Conservation (phyloP, 2,113 vertebrate species). For the Synchiropus splendidus region DNA sequence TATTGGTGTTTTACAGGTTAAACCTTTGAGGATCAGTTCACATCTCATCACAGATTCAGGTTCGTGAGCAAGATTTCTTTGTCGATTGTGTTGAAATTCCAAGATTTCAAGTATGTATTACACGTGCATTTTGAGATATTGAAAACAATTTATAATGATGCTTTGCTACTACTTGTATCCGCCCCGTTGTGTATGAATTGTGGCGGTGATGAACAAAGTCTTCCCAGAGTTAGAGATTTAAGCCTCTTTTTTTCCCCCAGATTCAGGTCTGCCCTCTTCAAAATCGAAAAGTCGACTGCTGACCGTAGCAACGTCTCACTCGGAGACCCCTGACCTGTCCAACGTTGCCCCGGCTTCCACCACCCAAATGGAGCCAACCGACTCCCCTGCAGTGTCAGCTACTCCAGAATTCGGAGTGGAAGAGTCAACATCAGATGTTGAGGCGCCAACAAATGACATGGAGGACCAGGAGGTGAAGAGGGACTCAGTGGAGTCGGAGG, state of each 20-base stretch:
- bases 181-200: too few relatives aligned
- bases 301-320: too few relatives aligned
- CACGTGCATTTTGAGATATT: too few relatives aligned
- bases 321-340: too few relatives aligned
- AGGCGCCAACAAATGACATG: constrained; percentile 6
- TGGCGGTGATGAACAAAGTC: too few relatives aligned
- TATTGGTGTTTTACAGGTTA: constrained; percentile 55
- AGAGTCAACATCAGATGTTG: constrained; percentile 3
- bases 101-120: too few relatives aligned
- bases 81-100: too few relatives aligned
- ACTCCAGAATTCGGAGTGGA: constrained; percentile 9
- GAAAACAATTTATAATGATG: too few relatives aligned
- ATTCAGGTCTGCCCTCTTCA: constrained; percentile 17
- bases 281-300: constrained; percentile 39
- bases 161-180: too few relatives aligned
- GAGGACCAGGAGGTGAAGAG: constrained; percentile 16
- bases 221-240: too few relatives aligned
- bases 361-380: background rate
- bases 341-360: background rate
- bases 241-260: constrained; percentile 11
- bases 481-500: constrained; percentile 47
- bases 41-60: constrained; percentile 41
- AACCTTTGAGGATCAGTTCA: constrained; percentile 49
- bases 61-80: constrained; percentile 26
- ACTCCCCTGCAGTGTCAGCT: background rate